Evolutionary conservation across 2,888 invertebrate genomes (phyloP).

Genomic region (Temnothorax ravouxi): DNA sequence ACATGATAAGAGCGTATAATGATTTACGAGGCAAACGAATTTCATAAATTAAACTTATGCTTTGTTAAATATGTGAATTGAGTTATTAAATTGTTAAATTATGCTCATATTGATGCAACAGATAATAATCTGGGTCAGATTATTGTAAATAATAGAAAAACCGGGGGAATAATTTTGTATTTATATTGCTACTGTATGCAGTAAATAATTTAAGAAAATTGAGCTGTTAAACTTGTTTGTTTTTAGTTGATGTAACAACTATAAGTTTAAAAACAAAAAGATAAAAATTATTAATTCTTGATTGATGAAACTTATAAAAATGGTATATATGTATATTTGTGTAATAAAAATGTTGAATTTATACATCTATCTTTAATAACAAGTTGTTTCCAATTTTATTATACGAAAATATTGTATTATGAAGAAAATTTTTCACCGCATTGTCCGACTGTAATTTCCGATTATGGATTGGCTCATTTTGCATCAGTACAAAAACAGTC

Average conservation of each 20-base stretch:
- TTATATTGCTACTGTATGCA: neutral
- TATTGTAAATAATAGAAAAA: neutral
- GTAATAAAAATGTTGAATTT: neutral
- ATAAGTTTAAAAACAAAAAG: neutral
- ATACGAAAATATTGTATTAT: neutral
- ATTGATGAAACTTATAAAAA: neutral
- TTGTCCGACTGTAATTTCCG: constrained; percentile 41
- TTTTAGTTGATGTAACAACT: neutral
- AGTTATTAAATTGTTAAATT: constrained; percentile 29
- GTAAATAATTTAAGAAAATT: neutral
- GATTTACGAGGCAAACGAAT: neutral
- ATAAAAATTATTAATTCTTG: neutral
- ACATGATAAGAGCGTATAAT: constrained; percentile 21
- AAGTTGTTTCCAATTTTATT: neutral
- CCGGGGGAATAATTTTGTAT: neutral
- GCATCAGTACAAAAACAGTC: constrained; percentile 54
- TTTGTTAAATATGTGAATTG: constrained; percentile 16
- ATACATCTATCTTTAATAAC: neutral
- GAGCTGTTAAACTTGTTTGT: neutral
- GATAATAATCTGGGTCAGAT: neutral
- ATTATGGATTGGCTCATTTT: constrained; percentile 49
- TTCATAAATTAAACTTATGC: constrained; percentile 22
- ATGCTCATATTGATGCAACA: neutral
- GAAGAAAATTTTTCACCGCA: neutral
- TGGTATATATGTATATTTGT: neutral